Evolutionary conservation across 2,888 invertebrate genomes (phyloP).

Genomic region (Chymomyza procnemis): DNA sequence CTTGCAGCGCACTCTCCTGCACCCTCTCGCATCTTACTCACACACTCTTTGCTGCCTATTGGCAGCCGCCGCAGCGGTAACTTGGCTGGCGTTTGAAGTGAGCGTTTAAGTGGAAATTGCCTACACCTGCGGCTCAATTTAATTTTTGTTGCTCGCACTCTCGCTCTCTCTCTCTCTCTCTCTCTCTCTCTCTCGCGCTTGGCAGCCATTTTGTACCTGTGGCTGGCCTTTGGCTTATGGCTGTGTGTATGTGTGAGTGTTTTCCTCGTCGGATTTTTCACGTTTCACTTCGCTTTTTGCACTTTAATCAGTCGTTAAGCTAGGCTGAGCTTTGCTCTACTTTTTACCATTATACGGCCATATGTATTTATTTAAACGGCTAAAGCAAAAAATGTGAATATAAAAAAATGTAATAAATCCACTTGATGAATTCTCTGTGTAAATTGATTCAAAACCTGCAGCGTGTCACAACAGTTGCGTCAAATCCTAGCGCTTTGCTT

Average conservation of each 20-base stretch:
- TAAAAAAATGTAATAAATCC: slow-evolving; percentile 47
- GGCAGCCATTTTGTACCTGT: slow-evolving; percentile 24
- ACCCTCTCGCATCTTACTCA: background rate
- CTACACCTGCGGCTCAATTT: slow-evolving; percentile 72
- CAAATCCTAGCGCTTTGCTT: slow-evolving; percentile 37
- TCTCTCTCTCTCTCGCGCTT: slow-evolving; percentile 22
- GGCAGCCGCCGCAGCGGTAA: background rate
- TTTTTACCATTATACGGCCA: slow-evolving; percentile 23
- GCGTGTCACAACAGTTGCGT: background rate
- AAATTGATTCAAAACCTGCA: slow-evolving; percentile 57
- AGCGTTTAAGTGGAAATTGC: slow-evolving; percentile 70
- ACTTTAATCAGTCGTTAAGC: slow-evolving; percentile 38
- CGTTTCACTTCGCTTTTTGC: slow-evolving; percentile 7
- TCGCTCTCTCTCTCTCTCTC: slow-evolving; percentile 9
- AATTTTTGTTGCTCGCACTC: slow-evolving; percentile 49
- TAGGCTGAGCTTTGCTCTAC: slow-evolving; percentile 13
- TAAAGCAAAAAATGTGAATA: background rate
- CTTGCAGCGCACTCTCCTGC: background rate
- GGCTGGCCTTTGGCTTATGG: slow-evolving; percentile 9
- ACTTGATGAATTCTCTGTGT: slow-evolving; percentile 43
- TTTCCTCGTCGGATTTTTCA: background rate
- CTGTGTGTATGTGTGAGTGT: slow-evolving; percentile 16
- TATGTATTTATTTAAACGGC: slow-evolving; percentile 39
- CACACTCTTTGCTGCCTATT: slow-evolving; percentile 19
- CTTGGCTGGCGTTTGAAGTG: slow-evolving; percentile 36